These are phyloP conservation scores for Sympetrum striolatum DNA, from an alignment of 2,888 invertebrate genomes.

Conservation along the genomic window DNA sequence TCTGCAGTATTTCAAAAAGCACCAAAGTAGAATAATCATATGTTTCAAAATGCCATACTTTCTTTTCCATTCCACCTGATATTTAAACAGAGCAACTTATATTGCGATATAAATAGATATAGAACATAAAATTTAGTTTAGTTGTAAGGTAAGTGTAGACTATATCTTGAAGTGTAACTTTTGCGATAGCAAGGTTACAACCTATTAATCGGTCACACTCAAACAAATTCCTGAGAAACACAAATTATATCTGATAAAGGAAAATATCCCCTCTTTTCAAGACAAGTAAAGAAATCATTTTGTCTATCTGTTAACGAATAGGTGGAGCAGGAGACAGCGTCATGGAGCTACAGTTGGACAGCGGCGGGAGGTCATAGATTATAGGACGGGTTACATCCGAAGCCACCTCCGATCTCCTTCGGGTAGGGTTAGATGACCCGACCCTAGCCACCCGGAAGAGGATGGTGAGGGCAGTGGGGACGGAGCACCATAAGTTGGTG, in stretches of 20 bases:
- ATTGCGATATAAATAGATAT: not conserved
- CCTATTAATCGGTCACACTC: too few species aligned
- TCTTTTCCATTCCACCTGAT: not conserved
- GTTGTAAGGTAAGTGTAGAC: not conserved
- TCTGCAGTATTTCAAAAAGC: not conserved
- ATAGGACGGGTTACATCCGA: slow-evolving; percentile 86
- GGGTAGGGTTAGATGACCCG: slow-evolving; percentile 89
- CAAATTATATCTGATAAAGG: not conserved
- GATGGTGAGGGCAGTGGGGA: slow-evolving; percentile 28
- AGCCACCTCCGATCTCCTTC: slow-evolving; percentile 92
- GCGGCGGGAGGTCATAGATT: slow-evolving; percentile 75
- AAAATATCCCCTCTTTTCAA: not conserved
- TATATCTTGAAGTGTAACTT: too few species aligned
- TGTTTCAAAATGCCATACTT: not conserved
- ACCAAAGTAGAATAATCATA: not conserved
- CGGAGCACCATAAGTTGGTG: not conserved
- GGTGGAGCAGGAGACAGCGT: slow-evolving; percentile 83
- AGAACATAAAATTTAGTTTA: not conserved
- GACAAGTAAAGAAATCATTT: not conserved
- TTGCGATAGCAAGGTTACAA: too few species aligned
- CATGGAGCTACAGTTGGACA: slow-evolving; percentile 62
- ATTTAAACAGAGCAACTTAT: not conserved
- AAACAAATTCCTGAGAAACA: not conserved
- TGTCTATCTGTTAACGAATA: slow-evolving; percentile 54
- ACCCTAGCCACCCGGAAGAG: slow-evolving; percentile 34